These are phyloP conservation scores for Cybosia mesomella DNA, from an alignment of 2,888 invertebrate species.

Conservation along the genomic window DNA sequence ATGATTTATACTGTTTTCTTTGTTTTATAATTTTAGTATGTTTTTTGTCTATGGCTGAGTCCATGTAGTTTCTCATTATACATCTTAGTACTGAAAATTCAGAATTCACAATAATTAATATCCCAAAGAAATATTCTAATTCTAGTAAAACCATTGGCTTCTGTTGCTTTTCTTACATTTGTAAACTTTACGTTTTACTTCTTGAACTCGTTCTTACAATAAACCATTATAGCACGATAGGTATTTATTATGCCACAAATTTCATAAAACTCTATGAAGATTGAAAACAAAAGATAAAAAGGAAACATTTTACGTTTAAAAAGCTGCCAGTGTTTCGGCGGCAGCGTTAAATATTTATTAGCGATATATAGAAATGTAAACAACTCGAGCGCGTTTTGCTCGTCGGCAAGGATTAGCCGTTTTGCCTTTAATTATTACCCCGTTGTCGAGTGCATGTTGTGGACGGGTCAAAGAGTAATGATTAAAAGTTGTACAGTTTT, in stretches of 20 bases:
- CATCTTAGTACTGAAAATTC: too few relatives aligned
- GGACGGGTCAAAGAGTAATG: slow-evolving; percentile 32
- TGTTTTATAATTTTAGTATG: slow-evolving; percentile 12
- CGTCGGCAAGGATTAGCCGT: slow-evolving; percentile 63
- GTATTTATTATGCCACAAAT: not conserved
- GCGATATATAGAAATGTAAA: slow-evolving; percentile 48
- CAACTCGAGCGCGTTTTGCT: slow-evolving; percentile 54
- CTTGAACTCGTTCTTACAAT: too few relatives aligned
- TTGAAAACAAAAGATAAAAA: slow-evolving; percentile 18
- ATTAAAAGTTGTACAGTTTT: not conserved
- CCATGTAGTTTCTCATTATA: not conserved
- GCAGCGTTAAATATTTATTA: slow-evolving; percentile 52
- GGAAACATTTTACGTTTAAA: slow-evolving; percentile 22
- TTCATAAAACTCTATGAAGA: slow-evolving; percentile 21
- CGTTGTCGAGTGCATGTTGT: slow-evolving; percentile 54
- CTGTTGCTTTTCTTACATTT: too few relatives aligned
- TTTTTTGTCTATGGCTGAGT: not conserved
- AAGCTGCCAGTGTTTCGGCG: slow-evolving; percentile 30
- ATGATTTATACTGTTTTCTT: slow-evolving; percentile 60
- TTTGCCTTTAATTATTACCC: slow-evolving; percentile 68
- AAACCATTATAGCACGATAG: too few relatives aligned
- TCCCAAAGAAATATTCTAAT: too few relatives aligned
- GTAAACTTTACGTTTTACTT: too few relatives aligned
- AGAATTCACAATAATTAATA: too few relatives aligned
- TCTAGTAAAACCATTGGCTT: too few relatives aligned